Percentiles rank a stretch among this genome's conserved stretches.
Conservation (phyloP, 2,113 vertebrate genomes). For the Thomomys bottae region DNA sequence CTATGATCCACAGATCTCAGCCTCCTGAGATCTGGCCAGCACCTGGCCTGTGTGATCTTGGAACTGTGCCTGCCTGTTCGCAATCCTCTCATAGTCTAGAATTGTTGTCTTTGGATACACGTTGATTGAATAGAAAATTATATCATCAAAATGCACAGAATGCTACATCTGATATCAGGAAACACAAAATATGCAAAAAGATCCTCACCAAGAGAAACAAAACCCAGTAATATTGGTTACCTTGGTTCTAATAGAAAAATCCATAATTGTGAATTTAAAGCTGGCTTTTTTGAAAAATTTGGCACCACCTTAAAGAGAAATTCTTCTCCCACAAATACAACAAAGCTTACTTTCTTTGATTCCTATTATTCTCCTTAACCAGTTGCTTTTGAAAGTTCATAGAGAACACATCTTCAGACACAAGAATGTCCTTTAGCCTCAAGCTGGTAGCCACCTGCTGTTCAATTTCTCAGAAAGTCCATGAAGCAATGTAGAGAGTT, state of each 20-base stretch:
- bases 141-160: constrained; percentile 35
- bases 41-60: not conserved
- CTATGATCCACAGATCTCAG: too few species aligned
- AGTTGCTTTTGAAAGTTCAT: not conserved
- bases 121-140: constrained; percentile 10
- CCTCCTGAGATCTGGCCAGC: too few species aligned
- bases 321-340: not conserved
- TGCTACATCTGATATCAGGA: constrained; percentile 2
- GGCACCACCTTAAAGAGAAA: not conserved
- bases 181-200: not conserved
- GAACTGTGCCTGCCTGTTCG: not conserved
- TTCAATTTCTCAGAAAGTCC: not conserved
- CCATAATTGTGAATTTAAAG: constrained; percentile 13
- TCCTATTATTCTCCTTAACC: too few species aligned
- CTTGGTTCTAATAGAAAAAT: constrained; percentile 30
- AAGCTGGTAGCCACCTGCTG: not conserved
- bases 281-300: constrained; percentile 25
- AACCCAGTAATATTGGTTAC: not conserved
- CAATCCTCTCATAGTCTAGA: not conserved
- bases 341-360: not conserved
- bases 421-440: not conserved
- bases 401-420: not conserved
- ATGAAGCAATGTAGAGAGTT: not conserved
- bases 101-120: not conserved
- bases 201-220: constrained; percentile 35